Conservation (phyloP, 2,113 vertebrate species). For the Chaenogobius annularis region DNA sequence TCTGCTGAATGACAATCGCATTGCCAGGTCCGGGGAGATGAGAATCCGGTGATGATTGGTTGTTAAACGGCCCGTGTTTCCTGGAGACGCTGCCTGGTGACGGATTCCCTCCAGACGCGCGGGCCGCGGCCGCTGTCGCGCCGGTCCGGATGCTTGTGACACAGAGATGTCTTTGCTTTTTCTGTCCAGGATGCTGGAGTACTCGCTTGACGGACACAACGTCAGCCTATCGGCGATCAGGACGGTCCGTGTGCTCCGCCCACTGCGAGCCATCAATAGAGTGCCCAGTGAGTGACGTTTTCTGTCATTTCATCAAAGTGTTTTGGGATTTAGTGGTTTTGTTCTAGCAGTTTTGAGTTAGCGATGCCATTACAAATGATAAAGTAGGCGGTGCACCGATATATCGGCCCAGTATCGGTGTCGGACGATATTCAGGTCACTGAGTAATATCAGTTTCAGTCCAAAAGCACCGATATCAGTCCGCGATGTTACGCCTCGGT, state of each 20-base stretch:
- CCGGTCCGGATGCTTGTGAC: constrained; percentile 43
- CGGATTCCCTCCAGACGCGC: constrained; percentile 42
- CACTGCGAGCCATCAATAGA: constrained; percentile 96
- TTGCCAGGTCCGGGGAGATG: constrained; percentile 52
- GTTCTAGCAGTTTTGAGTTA: too few species aligned
- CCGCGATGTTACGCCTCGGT: too few species aligned
- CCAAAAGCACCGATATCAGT: too few species aligned
- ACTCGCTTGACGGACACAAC: constrained; percentile 95
- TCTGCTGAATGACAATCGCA: constrained; percentile 66
- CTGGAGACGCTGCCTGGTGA: constrained; percentile 31
- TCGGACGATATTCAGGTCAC: too few species aligned
- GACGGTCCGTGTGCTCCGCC: constrained; percentile 93
- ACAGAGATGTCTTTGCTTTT: constrained; percentile 36
- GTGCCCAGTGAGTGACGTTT: constrained; percentile 92
- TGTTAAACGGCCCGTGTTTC: constrained; percentile 54
- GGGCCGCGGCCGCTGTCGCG: constrained; percentile 50
- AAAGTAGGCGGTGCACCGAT: too few species aligned
- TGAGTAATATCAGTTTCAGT: too few species aligned
- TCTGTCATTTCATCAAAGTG: too few species aligned
- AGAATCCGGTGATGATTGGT: constrained; percentile 58
- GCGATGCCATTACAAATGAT: too few species aligned
- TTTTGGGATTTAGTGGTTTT: too few species aligned
- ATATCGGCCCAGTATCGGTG: too few species aligned
- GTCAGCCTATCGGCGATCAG: constrained; percentile 96
- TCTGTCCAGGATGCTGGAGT: constrained; percentile 91